These are phyloP conservation scores for Lutjanus erythropterus DNA, from an alignment of 2,113 vertebrate genomes.

Conservation along the genomic window DNA sequence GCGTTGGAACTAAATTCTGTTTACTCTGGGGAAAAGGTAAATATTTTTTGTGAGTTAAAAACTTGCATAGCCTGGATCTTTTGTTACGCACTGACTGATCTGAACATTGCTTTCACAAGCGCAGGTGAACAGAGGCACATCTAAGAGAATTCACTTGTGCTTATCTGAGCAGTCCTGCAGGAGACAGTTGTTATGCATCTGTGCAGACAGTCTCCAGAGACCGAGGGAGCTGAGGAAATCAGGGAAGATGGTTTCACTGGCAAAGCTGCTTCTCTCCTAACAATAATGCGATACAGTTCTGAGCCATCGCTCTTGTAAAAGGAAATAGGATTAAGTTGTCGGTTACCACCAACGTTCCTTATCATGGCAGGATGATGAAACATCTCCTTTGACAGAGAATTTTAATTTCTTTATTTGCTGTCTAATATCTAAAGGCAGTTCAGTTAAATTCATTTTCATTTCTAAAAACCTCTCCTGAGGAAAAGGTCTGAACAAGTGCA, in stretches of 20 bases:
- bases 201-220: constrained; percentile 62
- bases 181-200: constrained; percentile 75
- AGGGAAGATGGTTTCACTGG: constrained; percentile 78
- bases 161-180: constrained; percentile 75
- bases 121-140: constrained; percentile 69
- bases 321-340: constrained; percentile 78
- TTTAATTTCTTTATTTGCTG: constrained; percentile 65
- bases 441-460: constrained; percentile 47
- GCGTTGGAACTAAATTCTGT: constrained; percentile 81
- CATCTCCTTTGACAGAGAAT: constrained; percentile 67
- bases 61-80: constrained; percentile 76
- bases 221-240: constrained; percentile 66
- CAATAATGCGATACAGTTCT: constrained; percentile 72
- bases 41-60: constrained; percentile 78
- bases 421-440: constrained; percentile 51
- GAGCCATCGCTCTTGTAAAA: constrained; percentile 72
- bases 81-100: constrained; percentile 73
- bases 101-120: constrained; percentile 58
- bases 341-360: constrained; percentile 64
- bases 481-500: constrained; percentile 57
- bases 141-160: constrained; percentile 74
- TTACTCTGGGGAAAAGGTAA: constrained; percentile 79
- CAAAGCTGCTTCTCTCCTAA: constrained; percentile 78
- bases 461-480: constrained; percentile 51
- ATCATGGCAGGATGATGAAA: constrained; percentile 68